phyloP scores from a whole-genome alignment of 35 echinoderm and acorn worm species.

The Patiria miniata region DNA sequence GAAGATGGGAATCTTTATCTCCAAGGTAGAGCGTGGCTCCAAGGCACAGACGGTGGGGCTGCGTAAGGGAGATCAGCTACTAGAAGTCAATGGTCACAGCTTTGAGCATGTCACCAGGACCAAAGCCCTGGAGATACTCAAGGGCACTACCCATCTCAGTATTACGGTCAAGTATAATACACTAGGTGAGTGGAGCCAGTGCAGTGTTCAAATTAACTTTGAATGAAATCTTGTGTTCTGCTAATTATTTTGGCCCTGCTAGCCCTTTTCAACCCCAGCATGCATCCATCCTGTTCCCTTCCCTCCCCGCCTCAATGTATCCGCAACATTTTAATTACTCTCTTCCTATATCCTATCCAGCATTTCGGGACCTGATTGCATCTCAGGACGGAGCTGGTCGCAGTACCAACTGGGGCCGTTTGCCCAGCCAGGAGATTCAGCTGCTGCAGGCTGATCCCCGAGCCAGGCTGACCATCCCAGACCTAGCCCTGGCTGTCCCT shows the following conservation, averaged over 20 bases:
- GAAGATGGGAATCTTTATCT: conserved; percentile 93
- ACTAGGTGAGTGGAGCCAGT: conserved; percentile 80
- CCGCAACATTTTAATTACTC: too few species aligned
- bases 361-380: conserved; percentile 94
- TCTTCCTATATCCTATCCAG: conserved; percentile 23
- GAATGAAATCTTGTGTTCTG: too few species aligned
- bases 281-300: too few species aligned
- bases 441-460: conserved; percentile 85
- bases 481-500: conserved; percentile 58
- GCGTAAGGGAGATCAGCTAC: conserved; percentile 93
- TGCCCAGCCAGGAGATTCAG: conserved; percentile 85
- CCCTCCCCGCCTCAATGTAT: too few species aligned
- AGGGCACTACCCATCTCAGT: conserved; percentile 97
- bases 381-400: conserved; percentile 85
- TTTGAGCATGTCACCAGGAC: conserved; percentile 91
- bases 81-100: conserved; percentile 94
- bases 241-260: too few species aligned
- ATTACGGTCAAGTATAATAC: conserved; percentile 98
- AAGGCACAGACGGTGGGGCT: conserved; percentile 94
- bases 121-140: conserved; percentile 86
- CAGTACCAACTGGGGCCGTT: conserved; percentile 61
- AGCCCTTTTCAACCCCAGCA: too few species aligned
- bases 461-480: conserved; percentile 83
- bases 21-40: conserved; percentile 97
- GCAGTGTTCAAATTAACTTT: too few species aligned